Conservation (phyloP, 2,113 vertebrate genomes). For the Anthoscopus minutus region DNA sequence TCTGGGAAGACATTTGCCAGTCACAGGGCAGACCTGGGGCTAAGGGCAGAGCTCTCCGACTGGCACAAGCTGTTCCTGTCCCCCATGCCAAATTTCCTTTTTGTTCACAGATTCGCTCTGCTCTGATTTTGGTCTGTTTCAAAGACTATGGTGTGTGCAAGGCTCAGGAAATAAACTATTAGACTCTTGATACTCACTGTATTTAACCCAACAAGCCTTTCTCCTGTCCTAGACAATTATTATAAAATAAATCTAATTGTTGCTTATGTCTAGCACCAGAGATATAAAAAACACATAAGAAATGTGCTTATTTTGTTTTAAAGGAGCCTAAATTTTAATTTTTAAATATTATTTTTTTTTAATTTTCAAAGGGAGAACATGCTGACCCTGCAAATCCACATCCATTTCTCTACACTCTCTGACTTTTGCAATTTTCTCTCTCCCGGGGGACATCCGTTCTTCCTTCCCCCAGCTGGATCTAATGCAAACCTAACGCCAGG, state of each 20-base stretch:
- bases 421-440: neutral
- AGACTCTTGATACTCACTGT: neutral
- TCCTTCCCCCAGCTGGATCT: neutral
- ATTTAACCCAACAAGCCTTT: neutral
- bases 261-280: neutral
- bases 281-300: neutral
- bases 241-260: neutral
- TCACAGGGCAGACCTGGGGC: fast-evolving
- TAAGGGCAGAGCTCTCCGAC: neutral
- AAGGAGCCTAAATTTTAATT: no score
- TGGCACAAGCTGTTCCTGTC: neutral
- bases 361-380: neutral
- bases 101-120: neutral
- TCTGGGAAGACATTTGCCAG: neutral
- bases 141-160: neutral
- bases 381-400: neutral
- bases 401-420: neutral
- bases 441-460: neutral
- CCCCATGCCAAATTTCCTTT: neutral
- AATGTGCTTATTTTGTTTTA: neutral
- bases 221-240: neutral
- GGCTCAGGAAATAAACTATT: neutral
- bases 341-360: no score
- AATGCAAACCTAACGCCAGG: neutral
- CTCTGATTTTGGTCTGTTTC: neutral